Percentiles rank a stretch among this genome's conserved stretches.
These are phyloP conservation scores for Drosophila yakuba DNA, from an alignment of 1,140 invertebrate species.

Conservation along the genomic window DNA sequence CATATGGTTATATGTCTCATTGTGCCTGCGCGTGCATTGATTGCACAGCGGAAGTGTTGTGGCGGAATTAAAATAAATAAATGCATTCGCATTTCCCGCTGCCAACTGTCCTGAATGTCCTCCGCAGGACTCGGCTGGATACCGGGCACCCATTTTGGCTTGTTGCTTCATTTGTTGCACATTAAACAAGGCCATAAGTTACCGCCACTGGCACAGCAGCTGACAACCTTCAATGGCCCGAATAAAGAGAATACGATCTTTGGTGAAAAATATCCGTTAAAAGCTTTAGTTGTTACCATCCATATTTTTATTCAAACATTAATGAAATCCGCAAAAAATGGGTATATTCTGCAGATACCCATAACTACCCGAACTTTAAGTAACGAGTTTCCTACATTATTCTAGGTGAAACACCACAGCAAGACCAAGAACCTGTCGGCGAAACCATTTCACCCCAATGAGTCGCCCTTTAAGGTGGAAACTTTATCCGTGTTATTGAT, in stretches of 20 bases:
- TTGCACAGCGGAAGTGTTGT: conserved; percentile 81
- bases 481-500: conserved; percentile 56
- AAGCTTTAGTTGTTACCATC: not conserved
- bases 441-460: conserved; percentile 6
- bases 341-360: too few species aligned
- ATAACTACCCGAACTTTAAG: too few species aligned
- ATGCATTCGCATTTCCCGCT: conserved; percentile 74
- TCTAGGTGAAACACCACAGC: not conserved
- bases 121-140: conserved; percentile 1
- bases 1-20: conserved; percentile 65
- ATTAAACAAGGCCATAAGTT: conserved; percentile 66
- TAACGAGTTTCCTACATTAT: too few species aligned
- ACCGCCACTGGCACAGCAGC: conserved; percentile 34
- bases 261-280: conserved; percentile 7
- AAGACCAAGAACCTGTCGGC: too few species aligned
- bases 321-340: too few species aligned
- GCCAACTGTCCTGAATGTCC: conserved; percentile 21
- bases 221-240: conserved; percentile 46
- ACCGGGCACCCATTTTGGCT: conserved; percentile 22
- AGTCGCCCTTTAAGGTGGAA: conserved; percentile 36
- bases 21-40: conserved; percentile 77
- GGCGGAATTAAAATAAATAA: conserved; percentile 84
- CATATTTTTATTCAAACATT: not conserved
- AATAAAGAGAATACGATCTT: conserved; percentile 23
- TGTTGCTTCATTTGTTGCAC: conserved; percentile 78